Base-by-base conservation (phyloP, 2,797 vertebrate species). In the Sebastes jordani region DNA sequence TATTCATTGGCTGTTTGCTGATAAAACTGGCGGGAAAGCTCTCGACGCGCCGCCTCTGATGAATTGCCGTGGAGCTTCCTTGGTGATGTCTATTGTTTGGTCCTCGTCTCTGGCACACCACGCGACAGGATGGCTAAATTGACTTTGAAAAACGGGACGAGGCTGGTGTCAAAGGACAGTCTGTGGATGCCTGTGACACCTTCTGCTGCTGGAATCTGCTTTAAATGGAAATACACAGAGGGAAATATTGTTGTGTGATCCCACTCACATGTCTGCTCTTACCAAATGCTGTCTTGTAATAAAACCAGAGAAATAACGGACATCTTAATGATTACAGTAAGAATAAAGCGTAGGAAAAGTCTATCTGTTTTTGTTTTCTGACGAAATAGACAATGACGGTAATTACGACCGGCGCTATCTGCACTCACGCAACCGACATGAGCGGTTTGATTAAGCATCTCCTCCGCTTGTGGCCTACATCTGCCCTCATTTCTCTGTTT, bases 1-100 rank as follows among this genome's bases (percentile, higher is more conserved):
- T 84, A 91, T 91, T 94, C 84, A 91, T 87, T 85, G 90, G 87
- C 87, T 91, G 84, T 87, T 92, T 88, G 80, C 88, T 91, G 86
- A 87, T 91, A 80, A 89, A 87, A 91, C 88, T 79, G 80, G 49
- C 64, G 46, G 69, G 67, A 88, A 86, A 73, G 54, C 71, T 82
- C 78, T 76, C 23, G 22, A 73, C 82, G 86, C 78, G 85, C 78
- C 11, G 42, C 20, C 2, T 18, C 75, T 80, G 87, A 84, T 84
- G 76, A 85, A 83, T 77, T 70, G 85, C 59, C 20, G 58, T 29
- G 29, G 74, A 73, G 82, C 16, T 72, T 84, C 76, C 74, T 72
- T 13, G 46, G 70, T 83, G 68, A 78, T 52, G 59, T 30, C 83
- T 63, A 61, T 89, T 87, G 87, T 91, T 87, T 79, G 67, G 72